Conservation (phyloP, 2,888 invertebrate genomes). For the Pristionchus japonicus region DNA sequence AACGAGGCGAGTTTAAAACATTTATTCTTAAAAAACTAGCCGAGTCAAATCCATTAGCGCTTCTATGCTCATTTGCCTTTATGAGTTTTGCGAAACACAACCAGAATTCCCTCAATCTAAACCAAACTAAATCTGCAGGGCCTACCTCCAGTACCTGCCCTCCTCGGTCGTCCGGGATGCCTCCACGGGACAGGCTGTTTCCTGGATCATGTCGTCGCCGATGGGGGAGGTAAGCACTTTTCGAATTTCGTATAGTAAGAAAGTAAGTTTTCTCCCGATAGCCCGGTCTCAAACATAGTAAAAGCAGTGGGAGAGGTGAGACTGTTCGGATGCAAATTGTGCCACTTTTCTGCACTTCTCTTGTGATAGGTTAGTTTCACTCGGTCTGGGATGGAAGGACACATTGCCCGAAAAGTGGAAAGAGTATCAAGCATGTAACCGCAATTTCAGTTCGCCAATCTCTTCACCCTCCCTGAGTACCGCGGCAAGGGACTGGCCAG, state of each 20-base stretch:
- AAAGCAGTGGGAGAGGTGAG: too few species aligned
- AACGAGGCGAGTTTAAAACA: background rate
- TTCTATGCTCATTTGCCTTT: background rate
- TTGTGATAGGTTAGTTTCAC: too few species aligned
- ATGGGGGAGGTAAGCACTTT: background rate
- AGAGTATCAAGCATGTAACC: background rate
- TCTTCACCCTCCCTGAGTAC: background rate
- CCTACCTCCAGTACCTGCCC: background rate
- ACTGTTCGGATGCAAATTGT: too few species aligned
- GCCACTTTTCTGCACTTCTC: background rate
- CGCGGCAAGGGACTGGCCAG: background rate
- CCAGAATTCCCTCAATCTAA: too few species aligned
- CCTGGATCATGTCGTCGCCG: conserved; percentile 9
- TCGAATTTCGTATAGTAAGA: too few species aligned
- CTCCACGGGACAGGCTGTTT: background rate
- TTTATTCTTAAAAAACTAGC: background rate
- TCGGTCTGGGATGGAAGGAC: too few species aligned
- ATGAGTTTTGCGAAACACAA: background rate
- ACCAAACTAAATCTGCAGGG: background rate
- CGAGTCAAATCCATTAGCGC: background rate
- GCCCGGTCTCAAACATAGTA: too few species aligned
- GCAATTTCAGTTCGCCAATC: background rate
- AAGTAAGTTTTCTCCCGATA: too few species aligned
- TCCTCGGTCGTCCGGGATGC: background rate
- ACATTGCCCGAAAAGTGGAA: too few species aligned